Conservation (phyloP, 1,140 invertebrate genomes). For the Colletes gigas region DNA sequence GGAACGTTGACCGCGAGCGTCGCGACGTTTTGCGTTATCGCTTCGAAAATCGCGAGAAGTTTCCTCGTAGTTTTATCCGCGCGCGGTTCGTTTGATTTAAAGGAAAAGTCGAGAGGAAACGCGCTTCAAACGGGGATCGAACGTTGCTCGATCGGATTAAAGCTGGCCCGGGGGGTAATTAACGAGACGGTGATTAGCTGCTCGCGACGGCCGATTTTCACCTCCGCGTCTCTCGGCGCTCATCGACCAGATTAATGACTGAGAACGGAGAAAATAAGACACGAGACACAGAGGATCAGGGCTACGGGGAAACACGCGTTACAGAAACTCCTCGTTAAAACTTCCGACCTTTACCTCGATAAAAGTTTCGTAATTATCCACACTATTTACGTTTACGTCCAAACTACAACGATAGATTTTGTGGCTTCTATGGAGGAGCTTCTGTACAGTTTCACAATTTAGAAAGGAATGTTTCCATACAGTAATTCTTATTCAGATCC, state of each 20-base stretch:
- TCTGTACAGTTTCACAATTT: no score
- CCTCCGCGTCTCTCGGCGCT: conserved; percentile 40
- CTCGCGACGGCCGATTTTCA: conserved; percentile 9
- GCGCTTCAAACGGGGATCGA: background rate
- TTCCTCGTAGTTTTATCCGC: background rate
- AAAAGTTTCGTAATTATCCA: no score
- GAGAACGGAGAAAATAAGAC: conserved; percentile 15
- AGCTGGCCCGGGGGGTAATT: conserved; percentile 32
- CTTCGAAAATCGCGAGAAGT: background rate
- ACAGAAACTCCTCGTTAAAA: background rate
- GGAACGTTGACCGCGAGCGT: background rate
- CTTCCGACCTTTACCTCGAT: background rate
- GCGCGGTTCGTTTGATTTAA: background rate
- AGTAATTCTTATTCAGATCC: no score
- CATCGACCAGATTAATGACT: conserved; percentile 44
- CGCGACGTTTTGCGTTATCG: no score
- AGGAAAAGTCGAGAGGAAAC: background rate
- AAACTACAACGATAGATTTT: background rate
- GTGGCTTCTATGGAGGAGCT: no score
- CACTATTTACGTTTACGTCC: no score
- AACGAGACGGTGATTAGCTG: conserved; percentile 48
- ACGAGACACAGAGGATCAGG: no score
- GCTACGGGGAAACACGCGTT: background rate
- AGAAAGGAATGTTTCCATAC: no score
- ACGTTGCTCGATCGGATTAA: conserved; percentile 18